A percentile compares a stretch with the other conserved stretches of the same genome.
phyloP scores from a whole-genome alignment of 2,113 vertebrate species.

The Phyllostomus hastatus region DNA sequence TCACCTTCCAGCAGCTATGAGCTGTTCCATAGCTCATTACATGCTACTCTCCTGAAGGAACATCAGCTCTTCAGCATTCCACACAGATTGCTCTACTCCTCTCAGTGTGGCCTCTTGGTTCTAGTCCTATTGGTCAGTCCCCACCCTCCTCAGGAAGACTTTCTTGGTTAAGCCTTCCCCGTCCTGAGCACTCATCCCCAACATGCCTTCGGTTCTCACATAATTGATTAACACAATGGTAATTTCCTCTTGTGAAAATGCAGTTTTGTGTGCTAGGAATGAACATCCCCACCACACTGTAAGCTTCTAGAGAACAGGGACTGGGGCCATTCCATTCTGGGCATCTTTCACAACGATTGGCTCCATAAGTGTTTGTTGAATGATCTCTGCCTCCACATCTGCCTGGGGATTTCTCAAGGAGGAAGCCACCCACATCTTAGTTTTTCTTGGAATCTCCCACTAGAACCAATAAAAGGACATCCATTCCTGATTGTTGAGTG shows the following conservation, averaged over 20 bases:
- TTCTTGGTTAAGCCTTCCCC: neutral
- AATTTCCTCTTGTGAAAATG: neutral
- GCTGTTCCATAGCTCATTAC: neutral
- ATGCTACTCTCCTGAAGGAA: neutral
- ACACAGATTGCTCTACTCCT: neutral
- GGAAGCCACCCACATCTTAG: neutral
- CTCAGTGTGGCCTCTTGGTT: neutral
- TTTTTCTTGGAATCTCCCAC: neutral
- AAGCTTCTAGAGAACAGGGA: neutral
- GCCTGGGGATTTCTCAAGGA: neutral
- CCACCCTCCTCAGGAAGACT: neutral
- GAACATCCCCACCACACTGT: no score
- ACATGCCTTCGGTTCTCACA: neutral
- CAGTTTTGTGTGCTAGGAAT: neutral
- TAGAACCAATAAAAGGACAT: neutral
- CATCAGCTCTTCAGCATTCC: neutral
- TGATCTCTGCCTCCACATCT: neutral
- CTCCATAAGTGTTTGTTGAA: neutral
- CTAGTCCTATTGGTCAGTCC: neutral
- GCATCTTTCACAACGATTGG: neutral
- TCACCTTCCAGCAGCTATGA: neutral
- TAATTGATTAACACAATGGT: neutral
- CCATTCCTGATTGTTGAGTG: neutral
- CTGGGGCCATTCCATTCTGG: neutral
- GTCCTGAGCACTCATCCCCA: neutral